phyloP scores from a whole-genome alignment of 2,888 invertebrate genomes.

The Lutraria lutraria region DNA sequence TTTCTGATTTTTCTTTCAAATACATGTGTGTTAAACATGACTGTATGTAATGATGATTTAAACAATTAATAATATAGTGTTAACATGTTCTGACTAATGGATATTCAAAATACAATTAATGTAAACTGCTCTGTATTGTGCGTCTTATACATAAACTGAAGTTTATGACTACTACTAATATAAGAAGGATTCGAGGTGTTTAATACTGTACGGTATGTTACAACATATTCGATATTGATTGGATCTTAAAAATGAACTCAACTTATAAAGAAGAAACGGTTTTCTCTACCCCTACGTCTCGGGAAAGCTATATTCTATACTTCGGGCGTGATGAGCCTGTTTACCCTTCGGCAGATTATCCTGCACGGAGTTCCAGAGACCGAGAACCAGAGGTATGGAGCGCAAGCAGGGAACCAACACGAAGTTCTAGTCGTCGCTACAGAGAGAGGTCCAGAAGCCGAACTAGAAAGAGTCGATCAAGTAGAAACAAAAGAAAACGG shows the following conservation, averaged over 20 bases:
- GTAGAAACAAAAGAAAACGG: neutral
- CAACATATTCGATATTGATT: no score
- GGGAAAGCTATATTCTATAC: neutral
- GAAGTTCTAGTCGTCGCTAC: neutral
- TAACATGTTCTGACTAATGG: no score
- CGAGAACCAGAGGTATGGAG: neutral
- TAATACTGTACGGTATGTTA: no score
- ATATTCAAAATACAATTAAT: no score
- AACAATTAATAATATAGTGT: no score
- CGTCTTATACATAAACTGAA: no score
- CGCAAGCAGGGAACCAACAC: neutral
- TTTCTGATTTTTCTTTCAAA: no score
- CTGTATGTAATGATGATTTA: no score
- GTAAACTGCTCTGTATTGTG: no score
- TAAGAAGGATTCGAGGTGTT: no score
- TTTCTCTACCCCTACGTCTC: neutral
- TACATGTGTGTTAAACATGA: no score
- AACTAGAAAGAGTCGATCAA: neutral
- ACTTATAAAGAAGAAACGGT: neutral
- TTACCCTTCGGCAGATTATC: neutral
- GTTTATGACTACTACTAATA: no score
- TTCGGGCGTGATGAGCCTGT: neutral
- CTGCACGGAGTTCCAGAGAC: neutral
- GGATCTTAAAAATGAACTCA: neutral
- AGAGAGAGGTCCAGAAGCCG: neutral